Percentiles rank a stretch among this genome's conserved stretches.
These are phyloP conservation scores for Anomalospiza imberbis DNA, from an alignment of 2,797 vertebrate species.

Conservation along the genomic window DNA sequence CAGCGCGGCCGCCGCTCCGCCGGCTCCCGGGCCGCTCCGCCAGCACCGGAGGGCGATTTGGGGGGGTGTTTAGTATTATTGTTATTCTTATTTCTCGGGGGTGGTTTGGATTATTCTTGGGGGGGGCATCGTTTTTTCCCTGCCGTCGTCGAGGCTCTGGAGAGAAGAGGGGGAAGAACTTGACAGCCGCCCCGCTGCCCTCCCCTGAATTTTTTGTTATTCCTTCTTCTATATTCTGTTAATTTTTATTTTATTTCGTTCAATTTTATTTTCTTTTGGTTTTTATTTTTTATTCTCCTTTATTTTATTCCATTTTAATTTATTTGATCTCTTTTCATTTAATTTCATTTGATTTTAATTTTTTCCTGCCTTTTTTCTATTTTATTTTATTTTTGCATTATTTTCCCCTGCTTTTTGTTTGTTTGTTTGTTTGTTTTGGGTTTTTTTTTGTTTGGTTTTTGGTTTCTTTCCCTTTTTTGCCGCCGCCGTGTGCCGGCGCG, in stretches of 20 bases:
- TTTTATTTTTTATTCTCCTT: not conserved
- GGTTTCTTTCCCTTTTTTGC: not conserved
- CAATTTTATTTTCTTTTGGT: not conserved
- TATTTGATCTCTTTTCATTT: not conserved
- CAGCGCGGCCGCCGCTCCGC: not conserved
- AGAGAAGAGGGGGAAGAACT: conserved; percentile 27
- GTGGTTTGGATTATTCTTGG: not conserved
- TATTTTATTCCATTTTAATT: not conserved
- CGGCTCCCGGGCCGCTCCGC: not conserved
- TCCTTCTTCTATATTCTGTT: not conserved
- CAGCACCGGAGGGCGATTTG: not conserved
- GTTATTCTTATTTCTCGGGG: not conserved
- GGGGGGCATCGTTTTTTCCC: not conserved
- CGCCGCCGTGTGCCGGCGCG: conserved; percentile 32
- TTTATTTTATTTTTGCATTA: not conserved
- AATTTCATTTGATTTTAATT: not conserved
- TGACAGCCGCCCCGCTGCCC: not conserved
- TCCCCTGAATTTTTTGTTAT: not conserved
- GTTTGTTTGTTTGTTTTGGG: not conserved
- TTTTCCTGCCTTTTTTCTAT: not conserved
- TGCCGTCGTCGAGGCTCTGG: not conserved
- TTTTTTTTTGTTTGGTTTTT: not conserved
- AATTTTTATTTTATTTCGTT: not conserved
- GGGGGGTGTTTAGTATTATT: not conserved
- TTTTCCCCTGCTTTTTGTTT: not conserved